Evolutionary conservation across 2,888 invertebrate species (phyloP).

Genomic region (Drosophila eohydei): DNA sequence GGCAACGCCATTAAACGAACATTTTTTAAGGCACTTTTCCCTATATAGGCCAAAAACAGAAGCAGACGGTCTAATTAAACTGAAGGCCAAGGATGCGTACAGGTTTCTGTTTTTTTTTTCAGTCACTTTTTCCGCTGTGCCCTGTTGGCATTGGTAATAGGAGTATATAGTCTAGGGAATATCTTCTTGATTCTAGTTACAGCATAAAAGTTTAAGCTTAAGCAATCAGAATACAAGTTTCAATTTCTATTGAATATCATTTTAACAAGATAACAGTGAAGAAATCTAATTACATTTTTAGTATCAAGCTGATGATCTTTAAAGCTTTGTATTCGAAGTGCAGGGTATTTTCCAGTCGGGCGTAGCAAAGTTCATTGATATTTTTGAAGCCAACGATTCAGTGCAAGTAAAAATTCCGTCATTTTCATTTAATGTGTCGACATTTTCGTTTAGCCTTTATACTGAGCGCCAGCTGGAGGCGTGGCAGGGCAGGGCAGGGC

Average conservation of each 20-base stretch:
- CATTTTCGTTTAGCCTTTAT: constrained; percentile 69
- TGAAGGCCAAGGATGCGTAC: constrained; percentile 45
- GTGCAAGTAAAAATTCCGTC: constrained; percentile 23
- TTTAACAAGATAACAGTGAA: too few species aligned
- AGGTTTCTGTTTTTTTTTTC: constrained; percentile 19
- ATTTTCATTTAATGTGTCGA: constrained; percentile 68
- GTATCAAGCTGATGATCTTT: too few species aligned
- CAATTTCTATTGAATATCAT: too few species aligned
- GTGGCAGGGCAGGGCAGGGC: not conserved
- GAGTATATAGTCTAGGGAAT: not conserved
- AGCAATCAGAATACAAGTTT: too few species aligned
- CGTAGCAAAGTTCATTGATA: not conserved
- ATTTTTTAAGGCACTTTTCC: constrained; percentile 40
- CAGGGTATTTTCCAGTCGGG: not conserved
- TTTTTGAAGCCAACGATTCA: constrained; percentile 8
- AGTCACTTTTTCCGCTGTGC: constrained; percentile 6
- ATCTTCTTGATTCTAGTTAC: too few species aligned
- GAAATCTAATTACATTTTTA: too few species aligned
- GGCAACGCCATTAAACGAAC: constrained; percentile 39
- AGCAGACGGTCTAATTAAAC: constrained; percentile 70
- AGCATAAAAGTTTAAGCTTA: too few species aligned
- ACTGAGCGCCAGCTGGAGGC: not conserved
- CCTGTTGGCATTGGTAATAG: not conserved
- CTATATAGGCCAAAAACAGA: constrained; percentile 44
- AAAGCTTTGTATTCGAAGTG: not conserved